phyloP scores from a whole-genome alignment of 2,797 vertebrate genomes.

The Jordanella pulchra region DNA sequence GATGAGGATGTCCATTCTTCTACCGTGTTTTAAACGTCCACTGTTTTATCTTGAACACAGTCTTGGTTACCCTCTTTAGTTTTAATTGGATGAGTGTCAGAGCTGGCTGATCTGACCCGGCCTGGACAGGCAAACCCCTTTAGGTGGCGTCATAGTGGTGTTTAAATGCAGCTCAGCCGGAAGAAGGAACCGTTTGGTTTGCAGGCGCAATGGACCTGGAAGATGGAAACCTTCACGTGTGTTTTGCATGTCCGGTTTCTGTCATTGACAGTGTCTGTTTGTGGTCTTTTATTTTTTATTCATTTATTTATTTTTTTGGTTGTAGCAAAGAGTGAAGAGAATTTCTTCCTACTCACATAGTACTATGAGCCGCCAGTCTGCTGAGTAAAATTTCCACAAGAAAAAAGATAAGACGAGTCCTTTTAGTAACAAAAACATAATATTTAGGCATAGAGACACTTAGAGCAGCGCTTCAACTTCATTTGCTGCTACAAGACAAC shows the following conservation, averaged over 20 bases:
- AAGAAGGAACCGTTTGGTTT: background rate
- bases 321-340: background rate
- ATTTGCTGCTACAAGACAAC: background rate
- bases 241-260: constrained; percentile 9
- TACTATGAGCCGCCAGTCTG: background rate
- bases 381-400: background rate
- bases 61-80: constrained; percentile 19
- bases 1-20: constrained; percentile 42
- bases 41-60: constrained; percentile 9
- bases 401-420: background rate
- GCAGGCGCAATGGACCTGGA: constrained; percentile 21
- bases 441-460: background rate
- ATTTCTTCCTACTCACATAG: background rate
- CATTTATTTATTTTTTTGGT: too few relatives aligned
- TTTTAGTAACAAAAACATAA: background rate
- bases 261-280: background rate
- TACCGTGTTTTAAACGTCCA: constrained; percentile 30
- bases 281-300: background rate
- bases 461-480: background rate
- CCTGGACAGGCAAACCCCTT: constrained; percentile 27
- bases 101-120: constrained; percentile 40
- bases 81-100: constrained; percentile 58
- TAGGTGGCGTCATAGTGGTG: constrained; percentile 44
- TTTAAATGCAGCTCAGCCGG: constrained; percentile 30
- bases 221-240: constrained; percentile 35